A percentile compares a stretch with the other conserved stretches of the same genome.
phyloP scores from a whole-genome alignment of 2,888 invertebrate species.

The Bombylius discolor region DNA sequence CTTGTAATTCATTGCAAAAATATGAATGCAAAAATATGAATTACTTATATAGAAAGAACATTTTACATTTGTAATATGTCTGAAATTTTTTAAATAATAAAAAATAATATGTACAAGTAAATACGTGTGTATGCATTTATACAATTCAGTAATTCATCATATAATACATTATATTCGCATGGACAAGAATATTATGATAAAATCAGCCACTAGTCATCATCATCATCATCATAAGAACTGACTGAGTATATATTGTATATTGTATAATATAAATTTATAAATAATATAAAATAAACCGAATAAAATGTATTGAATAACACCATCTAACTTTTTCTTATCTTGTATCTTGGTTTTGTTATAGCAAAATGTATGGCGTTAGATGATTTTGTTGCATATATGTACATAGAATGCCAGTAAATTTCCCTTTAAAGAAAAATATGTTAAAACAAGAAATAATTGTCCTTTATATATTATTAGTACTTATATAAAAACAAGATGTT shows the following conservation, averaged over 20 bases:
- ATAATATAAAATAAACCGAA: too few relatives aligned
- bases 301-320: background rate
- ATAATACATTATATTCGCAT: background rate
- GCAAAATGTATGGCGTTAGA: background rate
- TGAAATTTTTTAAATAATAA: too few relatives aligned
- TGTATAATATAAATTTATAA: too few relatives aligned
- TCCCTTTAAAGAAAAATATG: background rate
- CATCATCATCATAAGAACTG: background rate
- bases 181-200: background rate
- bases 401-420: background rate
- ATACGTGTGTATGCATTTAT: background rate
- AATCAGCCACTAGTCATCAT: background rate
- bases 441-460: too few relatives aligned
- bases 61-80: too few relatives aligned
- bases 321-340: background rate
- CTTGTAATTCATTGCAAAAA: too few relatives aligned
- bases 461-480: too few relatives aligned
- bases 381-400: background rate
- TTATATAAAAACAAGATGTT: too few relatives aligned
- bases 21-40: too few relatives aligned
- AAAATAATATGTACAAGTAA: background rate
- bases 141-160: background rate
- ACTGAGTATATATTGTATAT: too few relatives aligned
- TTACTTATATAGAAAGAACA: too few relatives aligned
- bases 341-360: background rate